Percentiles rank a stretch among this genome's conserved stretches.
phyloP scores from a whole-genome alignment of 2,888 invertebrate species.

The Leistus spinibarbis region DNA sequence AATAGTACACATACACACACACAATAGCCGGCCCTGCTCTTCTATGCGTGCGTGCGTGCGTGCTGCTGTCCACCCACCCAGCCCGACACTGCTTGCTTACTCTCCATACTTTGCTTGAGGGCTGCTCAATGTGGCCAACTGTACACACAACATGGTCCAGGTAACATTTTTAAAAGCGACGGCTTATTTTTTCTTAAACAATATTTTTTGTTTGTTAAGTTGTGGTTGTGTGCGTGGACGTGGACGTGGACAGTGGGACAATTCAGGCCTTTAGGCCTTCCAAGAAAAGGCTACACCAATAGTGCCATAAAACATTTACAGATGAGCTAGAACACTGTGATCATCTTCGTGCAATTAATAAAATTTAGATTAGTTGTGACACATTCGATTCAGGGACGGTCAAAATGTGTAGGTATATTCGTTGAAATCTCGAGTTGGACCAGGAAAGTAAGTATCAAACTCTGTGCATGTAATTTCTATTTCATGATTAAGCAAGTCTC shows the following conservation, averaged over 20 bases:
- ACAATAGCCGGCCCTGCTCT: conserved; percentile 49
- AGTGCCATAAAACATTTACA: background rate
- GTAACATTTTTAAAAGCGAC: conserved; percentile 51
- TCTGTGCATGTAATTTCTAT: too few species aligned
- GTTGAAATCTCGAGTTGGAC: too few species aligned
- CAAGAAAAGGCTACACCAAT: background rate
- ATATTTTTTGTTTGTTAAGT: conserved; percentile 45
- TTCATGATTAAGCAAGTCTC: too few species aligned
- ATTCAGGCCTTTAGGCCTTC: background rate
- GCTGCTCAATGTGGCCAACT: conserved; percentile 41
- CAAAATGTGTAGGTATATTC: too few species aligned
- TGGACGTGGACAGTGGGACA: background rate
- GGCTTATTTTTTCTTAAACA: conserved; percentile 45
- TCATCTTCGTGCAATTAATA: background rate
- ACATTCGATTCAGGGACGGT: too few species aligned
- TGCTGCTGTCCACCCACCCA: conserved; percentile 47
- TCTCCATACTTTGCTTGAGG: background rate
- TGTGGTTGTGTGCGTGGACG: conserved; percentile 42
- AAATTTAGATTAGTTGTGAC: too few species aligned
- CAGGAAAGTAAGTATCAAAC: too few species aligned
- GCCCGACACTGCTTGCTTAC: conserved; percentile 12
- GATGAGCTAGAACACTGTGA: background rate
- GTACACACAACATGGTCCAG: conserved; percentile 51
- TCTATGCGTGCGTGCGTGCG: conserved; percentile 51
- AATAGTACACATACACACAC: conserved; percentile 50